phyloP scores from a whole-genome alignment of 2,888 invertebrate species.

The Campopleginae sp. region DNA sequence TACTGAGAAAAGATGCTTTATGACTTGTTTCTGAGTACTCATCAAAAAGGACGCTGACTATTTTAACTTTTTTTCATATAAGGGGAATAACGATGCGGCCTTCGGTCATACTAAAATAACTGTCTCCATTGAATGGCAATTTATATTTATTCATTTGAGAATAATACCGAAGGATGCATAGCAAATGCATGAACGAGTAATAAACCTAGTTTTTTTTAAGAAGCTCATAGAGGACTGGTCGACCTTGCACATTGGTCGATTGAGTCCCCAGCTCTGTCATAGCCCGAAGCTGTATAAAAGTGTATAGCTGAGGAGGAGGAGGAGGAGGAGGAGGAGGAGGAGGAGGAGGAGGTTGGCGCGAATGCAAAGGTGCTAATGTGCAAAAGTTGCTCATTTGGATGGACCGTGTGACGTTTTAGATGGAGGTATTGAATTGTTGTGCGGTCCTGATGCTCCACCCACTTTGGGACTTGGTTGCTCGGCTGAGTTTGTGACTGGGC shows the following conservation, averaged over 20 bases:
- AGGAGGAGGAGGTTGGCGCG: constrained; percentile 1
- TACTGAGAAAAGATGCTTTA: not conserved
- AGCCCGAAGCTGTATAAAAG: not conserved
- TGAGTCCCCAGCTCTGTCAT: not conserved
- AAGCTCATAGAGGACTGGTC: constrained; percentile 36
- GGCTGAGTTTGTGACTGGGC: constrained; percentile 10
- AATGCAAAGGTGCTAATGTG: constrained; percentile 11
- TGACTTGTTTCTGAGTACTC: not conserved
- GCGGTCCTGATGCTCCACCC: constrained; percentile 56
- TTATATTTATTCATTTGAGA: constrained; percentile 21
- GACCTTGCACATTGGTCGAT: constrained; percentile 61
- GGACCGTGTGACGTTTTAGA: constrained; percentile 11
- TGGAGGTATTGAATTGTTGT: constrained; percentile 21
- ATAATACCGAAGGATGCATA: constrained; percentile 22
- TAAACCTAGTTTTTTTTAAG: constrained; percentile 40
- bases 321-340: not conserved
- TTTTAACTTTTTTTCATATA: not conserved
- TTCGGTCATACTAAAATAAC: constrained; percentile 4
- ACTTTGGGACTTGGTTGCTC: constrained; percentile 19
- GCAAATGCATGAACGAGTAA: constrained; percentile 39
- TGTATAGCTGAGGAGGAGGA: not conserved
- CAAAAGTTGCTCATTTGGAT: constrained; percentile 13
- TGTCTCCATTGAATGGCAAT: not conserved
- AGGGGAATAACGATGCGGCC: not conserved
- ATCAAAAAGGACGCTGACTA: not conserved